Percentiles rank a stretch among this genome's conserved stretches.
Conservation (phyloP, 2,113 vertebrate genomes). For the Amphilophus citrinellus region DNA sequence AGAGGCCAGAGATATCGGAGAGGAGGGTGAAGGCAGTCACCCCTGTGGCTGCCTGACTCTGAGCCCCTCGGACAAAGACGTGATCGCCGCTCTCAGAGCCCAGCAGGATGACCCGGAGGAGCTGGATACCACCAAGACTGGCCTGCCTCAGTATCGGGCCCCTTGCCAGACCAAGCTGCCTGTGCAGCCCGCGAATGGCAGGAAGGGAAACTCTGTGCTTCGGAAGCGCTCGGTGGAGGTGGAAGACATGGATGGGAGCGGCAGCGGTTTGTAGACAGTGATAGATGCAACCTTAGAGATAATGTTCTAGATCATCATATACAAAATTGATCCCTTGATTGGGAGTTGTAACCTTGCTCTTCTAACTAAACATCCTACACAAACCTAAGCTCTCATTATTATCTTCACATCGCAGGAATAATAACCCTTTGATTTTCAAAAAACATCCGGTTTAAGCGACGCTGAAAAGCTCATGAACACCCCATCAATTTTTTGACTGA, state of each 20-base stretch:
- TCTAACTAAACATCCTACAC: slow-evolving; percentile 41
- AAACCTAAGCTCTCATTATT: slow-evolving; percentile 35
- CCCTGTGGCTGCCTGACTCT: slow-evolving; percentile 84
- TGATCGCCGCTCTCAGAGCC: slow-evolving; percentile 78
- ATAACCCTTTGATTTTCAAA: slow-evolving; percentile 15
- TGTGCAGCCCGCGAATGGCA: slow-evolving; percentile 44
- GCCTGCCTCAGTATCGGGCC: slow-evolving; percentile 77
- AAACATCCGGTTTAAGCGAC: neutral
- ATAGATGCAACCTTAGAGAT: slow-evolving; percentile 22
- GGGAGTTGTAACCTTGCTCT: slow-evolving; percentile 41
- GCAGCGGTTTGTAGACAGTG: slow-evolving; percentile 79
- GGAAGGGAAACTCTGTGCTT: slow-evolving; percentile 66
- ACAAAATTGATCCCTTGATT: slow-evolving; percentile 24
- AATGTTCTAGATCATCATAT: slow-evolving; percentile 37
- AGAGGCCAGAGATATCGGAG: slow-evolving; percentile 16
- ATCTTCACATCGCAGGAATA: slow-evolving; percentile 16
- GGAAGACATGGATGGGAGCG: slow-evolving; percentile 84
- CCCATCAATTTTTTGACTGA: neutral
- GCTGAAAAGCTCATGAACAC: neutral
- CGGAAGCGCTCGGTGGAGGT: slow-evolving; percentile 79
- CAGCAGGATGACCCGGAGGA: slow-evolving; percentile 79
- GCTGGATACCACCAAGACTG: slow-evolving; percentile 82
- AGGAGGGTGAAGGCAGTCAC: slow-evolving; percentile 38
- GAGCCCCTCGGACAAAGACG: slow-evolving; percentile 77
- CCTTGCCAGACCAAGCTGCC: slow-evolving; percentile 71